A percentile compares a stretch with the other conserved stretches of the same genome.
These are phyloP conservation scores for Nothocercus nigrocapillus DNA, from an alignment of 2,113 vertebrate genomes.

Conservation along the genomic window DNA sequence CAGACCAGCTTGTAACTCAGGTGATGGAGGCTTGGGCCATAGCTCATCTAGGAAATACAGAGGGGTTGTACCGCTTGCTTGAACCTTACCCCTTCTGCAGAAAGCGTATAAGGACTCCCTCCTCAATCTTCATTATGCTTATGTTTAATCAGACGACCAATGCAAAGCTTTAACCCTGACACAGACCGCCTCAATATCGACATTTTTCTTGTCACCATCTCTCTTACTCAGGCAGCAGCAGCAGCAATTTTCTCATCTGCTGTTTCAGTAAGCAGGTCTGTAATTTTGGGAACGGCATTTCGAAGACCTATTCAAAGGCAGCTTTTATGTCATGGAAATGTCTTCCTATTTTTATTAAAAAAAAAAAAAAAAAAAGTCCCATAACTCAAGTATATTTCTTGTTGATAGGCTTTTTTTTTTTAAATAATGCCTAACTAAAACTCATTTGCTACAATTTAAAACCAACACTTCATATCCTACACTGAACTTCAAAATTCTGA, in stretches of 20 bases:
- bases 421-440: neutral
- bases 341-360: neutral
- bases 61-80: neutral
- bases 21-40: accelerated
- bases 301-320: neutral
- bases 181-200: neutral
- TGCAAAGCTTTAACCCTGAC: neutral
- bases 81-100: neutral
- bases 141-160: neutral
- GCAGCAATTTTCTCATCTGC: neutral
- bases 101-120: neutral
- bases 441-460: neutral
- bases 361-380: neutral
- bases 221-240: neutral
- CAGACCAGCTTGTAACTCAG: neutral
- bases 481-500: neutral
- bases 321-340: neutral
- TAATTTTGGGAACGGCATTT: neutral
- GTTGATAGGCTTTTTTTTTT: accelerated
- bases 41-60: neutral
- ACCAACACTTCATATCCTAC: neutral
- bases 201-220: neutral
- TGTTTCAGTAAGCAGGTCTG: neutral
- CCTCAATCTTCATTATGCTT: neutral
- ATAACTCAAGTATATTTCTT: neutral